Evolutionary conservation across 2,888 invertebrate genomes (phyloP), one percentile per base, ranked within the genome.

Genomic region (Tinea semifulvella): DNA sequence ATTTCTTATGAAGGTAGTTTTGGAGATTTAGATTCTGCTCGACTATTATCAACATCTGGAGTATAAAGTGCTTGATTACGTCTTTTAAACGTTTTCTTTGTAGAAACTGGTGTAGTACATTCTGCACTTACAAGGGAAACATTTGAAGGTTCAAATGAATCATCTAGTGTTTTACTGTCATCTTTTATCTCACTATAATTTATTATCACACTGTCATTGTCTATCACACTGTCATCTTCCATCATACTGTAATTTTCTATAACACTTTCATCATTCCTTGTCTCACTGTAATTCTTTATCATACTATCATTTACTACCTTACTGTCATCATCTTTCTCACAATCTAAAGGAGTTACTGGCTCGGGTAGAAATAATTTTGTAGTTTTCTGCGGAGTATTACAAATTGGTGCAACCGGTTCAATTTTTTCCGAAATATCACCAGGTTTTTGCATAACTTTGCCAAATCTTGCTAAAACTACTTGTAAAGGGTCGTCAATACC

Each of bases 401-500:
- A n/a, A n/a, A n/a, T n/a, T n/a, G n/a, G n/a, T 11, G 49, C 43
- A 43, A 47, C 50, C 17, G 14, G n/a, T 43, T 45, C 39, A 25
- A 46, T 40, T 22, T 44, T 45, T 8, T n/a, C 39, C 18, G 49
- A 42, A n/a, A 44, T 42, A 10, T 46, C 46, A 40, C 47, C 47
- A 42, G 65, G 59, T 48, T 62, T 49, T 51, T 54, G 65, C 64
- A 80, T 68, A 19, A 60, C 64, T 48, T 81, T 66, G 1, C 85
- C 84, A 16, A 65, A 65, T 46, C 84, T 65, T 10, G 84, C 67
- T 63, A 86, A 63, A 1, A 90, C 64, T 26, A 90, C 71, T 50
- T 84, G 84, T 10, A 91, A 69, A 0, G 96, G 96, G 74, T 97
- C 95, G 61, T 91, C 90, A 46, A 97, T 86, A 0, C 87, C 86